Evolutionary conservation across 1,140 invertebrate genomes (phyloP), one percentile per base, ranked within the genome.

Genomic region (Chionoecetes opilio): DNA sequence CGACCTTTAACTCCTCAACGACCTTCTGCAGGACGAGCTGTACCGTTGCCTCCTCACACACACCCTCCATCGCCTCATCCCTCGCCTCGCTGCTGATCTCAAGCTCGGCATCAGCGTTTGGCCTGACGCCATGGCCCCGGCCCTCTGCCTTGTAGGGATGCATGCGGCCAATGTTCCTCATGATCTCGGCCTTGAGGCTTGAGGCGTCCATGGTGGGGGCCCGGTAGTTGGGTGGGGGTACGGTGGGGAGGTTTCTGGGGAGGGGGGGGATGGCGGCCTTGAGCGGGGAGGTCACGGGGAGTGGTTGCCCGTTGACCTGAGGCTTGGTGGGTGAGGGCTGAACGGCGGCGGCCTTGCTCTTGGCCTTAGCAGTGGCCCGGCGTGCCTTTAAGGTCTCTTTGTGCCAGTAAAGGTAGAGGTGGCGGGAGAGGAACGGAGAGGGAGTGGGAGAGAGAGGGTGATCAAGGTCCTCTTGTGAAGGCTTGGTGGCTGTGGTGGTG

Each of bases 331-430:
- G 63, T 37, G 9, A 29, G 53, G 14, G 63, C 53, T 86, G 82
- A 21, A 29, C 34, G n/a, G 31, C 53, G 11, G 89, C 31, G 53
- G 63, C 89, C 86, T 92, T 82, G n/a, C 29, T 46, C 34, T 91
- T 92, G 9, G 89, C 31, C 38, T 91, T 32, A n/a, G 75, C 38
- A 37, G 29, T 46, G 82, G 31, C 90, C 75, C 86, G 32, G 53
- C 94, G 82, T 53, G 88, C 87, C 35, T 91, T 95, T 29, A 95
- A 8, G 32, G 94, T 95, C 53, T 95, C 94, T 38, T 63, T 85
- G 46, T 95, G 94, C 94, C 94, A 95, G 41, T 95, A 95, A 8
- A 95, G 90, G 46, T 95, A 95, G n/a, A 95, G n/a, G 84, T 91
- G 82, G 82, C 94, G 91, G 53, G 89, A 92, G 8, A 91, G 32